Evolutionary conservation across 2,113 vertebrate species (phyloP), one percentile per base, ranked within the genome.

Genomic region (Galbula dea): DNA sequence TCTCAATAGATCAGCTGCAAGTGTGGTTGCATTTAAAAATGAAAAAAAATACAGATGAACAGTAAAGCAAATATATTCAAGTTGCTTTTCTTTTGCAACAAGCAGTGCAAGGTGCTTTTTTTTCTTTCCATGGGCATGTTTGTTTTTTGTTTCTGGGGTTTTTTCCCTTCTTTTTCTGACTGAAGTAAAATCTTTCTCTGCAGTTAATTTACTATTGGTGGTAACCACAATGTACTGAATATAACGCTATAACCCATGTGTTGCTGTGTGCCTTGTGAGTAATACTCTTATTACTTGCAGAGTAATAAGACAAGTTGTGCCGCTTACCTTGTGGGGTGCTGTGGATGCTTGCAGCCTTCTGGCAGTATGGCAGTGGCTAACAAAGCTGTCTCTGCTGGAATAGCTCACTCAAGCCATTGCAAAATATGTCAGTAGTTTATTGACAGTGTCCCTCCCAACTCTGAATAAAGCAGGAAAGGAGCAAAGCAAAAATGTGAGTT

Each of bases 241-340:
- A 32, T 37, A 6, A 36, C 7, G 16, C 12, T n/a, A n/a, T 52
- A 6, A 36, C 7, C 20, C 12, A 4, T 0, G 2, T 13, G 21
- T 36, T 73, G 34, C 57, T n/a, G 30, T 43, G 22, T 2, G 2
- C 19, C 10, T 23, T 26, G 36, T 17, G 45, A 21, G n/a, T n/a
- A n/a, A n/a, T n/a, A n/a, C n/a, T n/a, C n/a, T n/a, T n/a, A n/a
- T n/a, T n/a, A n/a, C n/a, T n/a, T n/a, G 30, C 48, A 57, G 71
- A 26, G 7, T 4, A 13, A 37, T 4, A 13, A 37, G 27, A 6
- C 5, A 7, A 6, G 58, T 11, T 29, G 54, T 37, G 46, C 18
- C 17, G 1, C 46, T 30, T 1, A 8, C 9, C 7, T 23, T 3
- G 12, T 7, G 29, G 49, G 34, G 32, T 45, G 46, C 54, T 24